Evolutionary conservation across 2,888 invertebrate genomes (phyloP).

Genomic region (Lasius fuliginosus): DNA sequence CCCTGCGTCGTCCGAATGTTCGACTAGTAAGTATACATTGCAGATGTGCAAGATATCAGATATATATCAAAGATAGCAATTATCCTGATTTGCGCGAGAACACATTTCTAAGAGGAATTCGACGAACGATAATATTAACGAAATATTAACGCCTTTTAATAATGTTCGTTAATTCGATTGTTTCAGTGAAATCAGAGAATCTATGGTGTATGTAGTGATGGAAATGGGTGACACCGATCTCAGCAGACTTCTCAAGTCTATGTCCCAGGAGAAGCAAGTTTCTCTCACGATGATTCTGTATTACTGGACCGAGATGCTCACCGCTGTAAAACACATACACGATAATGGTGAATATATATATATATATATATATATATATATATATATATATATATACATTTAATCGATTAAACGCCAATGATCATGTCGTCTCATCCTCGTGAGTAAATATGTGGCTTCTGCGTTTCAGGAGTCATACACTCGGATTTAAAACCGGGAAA

Average conservation of each 20-base stretch:
- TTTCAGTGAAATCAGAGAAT: constrained; percentile 89
- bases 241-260: constrained; percentile 90
- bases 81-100: neutral
- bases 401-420: neutral
- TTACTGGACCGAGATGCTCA: constrained; percentile 98
- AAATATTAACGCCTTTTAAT: neutral
- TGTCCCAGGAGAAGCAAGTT: constrained; percentile 86
- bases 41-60: neutral
- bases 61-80: neutral
- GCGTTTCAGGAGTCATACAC: constrained; percentile 94
- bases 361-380: neutral
- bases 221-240: constrained; percentile 97
- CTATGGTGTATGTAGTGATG: constrained; percentile 93
- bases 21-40: constrained; percentile 91
- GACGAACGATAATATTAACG: neutral
- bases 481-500: constrained; percentile 99
- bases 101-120: neutral
- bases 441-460: constrained; percentile 44
- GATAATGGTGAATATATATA: constrained; percentile 89
- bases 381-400: neutral
- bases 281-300: constrained; percentile 93
- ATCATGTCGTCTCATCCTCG: constrained; percentile 40
- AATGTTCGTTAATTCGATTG: constrained; percentile 62
- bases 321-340: constrained; percentile 96
- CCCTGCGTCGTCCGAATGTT: constrained; percentile 94